phyloP scores from a whole-genome alignment of 2,888 invertebrate species.

The Horisme vitalbata region DNA sequence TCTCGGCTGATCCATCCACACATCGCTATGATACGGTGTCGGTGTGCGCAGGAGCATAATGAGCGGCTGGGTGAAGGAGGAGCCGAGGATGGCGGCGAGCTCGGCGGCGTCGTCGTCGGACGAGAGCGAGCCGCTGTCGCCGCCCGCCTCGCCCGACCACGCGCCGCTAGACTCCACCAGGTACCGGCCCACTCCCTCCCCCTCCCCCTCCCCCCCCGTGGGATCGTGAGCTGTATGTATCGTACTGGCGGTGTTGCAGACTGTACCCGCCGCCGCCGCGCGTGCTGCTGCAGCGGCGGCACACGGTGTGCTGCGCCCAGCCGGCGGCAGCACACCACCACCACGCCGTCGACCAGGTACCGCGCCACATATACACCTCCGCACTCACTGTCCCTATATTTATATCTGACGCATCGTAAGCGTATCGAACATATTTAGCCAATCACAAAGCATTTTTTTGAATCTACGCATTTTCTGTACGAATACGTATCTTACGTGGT shows the following conservation, averaged over 20 bases:
- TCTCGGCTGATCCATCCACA: too few relatives aligned
- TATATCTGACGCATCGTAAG: too few relatives aligned
- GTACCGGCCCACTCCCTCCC: slow-evolving; percentile 31
- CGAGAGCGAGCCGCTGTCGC: slow-evolving; percentile 70
- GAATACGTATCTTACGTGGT: too few relatives aligned
- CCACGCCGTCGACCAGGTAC: slow-evolving; percentile 86
- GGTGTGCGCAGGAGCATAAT: slow-evolving; percentile 14
- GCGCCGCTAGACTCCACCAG: slow-evolving; percentile 54
- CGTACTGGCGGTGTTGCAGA: slow-evolving; percentile 48
- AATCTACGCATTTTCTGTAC: too few relatives aligned
- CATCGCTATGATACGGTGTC: too few relatives aligned
- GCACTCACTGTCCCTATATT: background rate
- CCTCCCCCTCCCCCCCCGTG: background rate
- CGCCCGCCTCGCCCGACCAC: slow-evolving; percentile 68
- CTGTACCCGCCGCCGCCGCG: slow-evolving; percentile 90
- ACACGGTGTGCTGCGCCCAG: slow-evolving; percentile 93
- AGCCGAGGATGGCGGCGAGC: slow-evolving; percentile 15
- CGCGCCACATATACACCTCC: slow-evolving; percentile 37
- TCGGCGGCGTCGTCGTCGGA: slow-evolving; percentile 48
- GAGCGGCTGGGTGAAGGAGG: slow-evolving; percentile 11
- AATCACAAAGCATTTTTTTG: too few relatives aligned
- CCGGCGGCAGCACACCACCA: slow-evolving; percentile 84
- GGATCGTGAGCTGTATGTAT: background rate
- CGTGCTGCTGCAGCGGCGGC: slow-evolving; percentile 84
- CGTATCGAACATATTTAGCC: too few relatives aligned